Evolutionary conservation across 2,113 vertebrate species (phyloP), one percentile per base, ranked within the genome.

Genomic region (Pangasianodon gigas): DNA sequence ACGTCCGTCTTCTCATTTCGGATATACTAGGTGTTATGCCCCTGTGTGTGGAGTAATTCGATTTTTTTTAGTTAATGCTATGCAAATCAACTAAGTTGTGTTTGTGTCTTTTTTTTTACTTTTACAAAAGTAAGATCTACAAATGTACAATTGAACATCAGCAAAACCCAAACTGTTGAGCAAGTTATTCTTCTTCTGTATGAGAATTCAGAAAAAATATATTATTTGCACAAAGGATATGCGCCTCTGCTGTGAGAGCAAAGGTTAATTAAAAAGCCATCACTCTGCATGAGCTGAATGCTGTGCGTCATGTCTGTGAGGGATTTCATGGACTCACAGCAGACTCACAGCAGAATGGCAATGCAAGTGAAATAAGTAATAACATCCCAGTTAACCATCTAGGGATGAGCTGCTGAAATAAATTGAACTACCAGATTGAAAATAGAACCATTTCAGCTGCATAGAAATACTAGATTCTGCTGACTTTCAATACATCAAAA

Each of bases 231-330:
- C 9, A 52, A 67, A n/a, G 74, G 51, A 26, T 87, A 62, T 82
- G 41, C 32, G 21, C 71, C 88, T 85, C 74, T 54, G 65, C 71
- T 74, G 65, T 29, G 77, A 41, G 74, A 89, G 58, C 26, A 85
- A 88, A 84, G 75, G 86, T 85, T 90, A 90, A 91, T 91, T 82
- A 82, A 87, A 84, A 80, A 71, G 8, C 54, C 54, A 11, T 88
- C 80, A 81, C 26, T 85, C 82, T 87, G 82, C 32, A 18, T 86
- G 85, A 89, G 74, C 32, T 46, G 37, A 80, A 84, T 48, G 69
- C 51, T 71, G 58, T 65, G 75, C 60, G 52, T 89, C 62, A 41
- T 81, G 46, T 88, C 69, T 86, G 3, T 60, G 41, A 91, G 83
- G 52, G 46, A 51, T 88, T 87, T 90, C 41, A 26, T 86, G n/a